These are phyloP conservation scores for Meleagris gallopavo DNA, from an alignment of 2,113 vertebrate species.

Conservation along the genomic window DNA sequence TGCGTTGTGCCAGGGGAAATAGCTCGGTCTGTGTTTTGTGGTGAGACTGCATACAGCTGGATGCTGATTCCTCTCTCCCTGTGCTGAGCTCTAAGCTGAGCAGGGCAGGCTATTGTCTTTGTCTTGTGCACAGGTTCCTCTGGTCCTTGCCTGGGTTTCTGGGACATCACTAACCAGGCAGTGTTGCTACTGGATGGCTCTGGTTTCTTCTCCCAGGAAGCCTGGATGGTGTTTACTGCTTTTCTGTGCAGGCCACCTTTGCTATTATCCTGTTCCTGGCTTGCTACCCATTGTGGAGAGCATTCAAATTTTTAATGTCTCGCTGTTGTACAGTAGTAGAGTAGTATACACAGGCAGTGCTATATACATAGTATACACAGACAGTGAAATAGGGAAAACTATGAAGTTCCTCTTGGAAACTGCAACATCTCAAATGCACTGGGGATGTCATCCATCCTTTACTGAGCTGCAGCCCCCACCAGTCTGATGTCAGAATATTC, in stretches of 20 bases:
- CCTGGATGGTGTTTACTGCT: background rate
- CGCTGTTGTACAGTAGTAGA: no score
- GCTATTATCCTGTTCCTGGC: background rate
- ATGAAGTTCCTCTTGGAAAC: background rate
- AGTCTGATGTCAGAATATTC: background rate
- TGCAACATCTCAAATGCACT: background rate
- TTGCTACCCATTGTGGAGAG: background rate
- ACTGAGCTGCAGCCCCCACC: background rate
- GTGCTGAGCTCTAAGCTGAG: background rate
- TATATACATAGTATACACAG: no score
- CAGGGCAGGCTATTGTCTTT: accelerated
- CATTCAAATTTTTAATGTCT: background rate
- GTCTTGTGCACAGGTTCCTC: background rate
- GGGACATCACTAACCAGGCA: background rate
- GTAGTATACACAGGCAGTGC: background rate
- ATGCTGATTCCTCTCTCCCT: background rate
- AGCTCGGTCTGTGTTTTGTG: background rate
- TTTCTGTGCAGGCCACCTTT: background rate
- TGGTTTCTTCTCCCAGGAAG: background rate
- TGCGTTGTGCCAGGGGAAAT: accelerated
- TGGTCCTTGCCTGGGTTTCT: accelerated
- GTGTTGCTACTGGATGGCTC: background rate
- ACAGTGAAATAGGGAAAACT: background rate
- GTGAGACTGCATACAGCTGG: background rate
- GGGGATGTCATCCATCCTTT: background rate